Base-by-base conservation (phyloP, 2,888 invertebrate species). In the Lasioglossum figueresi region DNA sequence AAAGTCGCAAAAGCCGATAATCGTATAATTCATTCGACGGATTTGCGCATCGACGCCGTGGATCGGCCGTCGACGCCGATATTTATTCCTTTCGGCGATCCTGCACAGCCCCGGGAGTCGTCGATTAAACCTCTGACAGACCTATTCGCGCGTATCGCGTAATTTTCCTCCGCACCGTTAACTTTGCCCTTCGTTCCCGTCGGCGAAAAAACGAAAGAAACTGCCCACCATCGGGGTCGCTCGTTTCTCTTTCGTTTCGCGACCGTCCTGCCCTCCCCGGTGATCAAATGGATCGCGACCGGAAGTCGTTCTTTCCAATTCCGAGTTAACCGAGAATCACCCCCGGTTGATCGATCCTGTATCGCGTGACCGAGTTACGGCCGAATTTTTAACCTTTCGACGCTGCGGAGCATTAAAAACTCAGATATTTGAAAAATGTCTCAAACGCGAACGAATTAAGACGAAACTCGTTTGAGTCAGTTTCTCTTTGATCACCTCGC, bases 1-100 rank as follows among this genome's bases (percentile, higher is more conserved):
- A 74, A 43, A 37, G 40, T 59, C 76, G 76, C 76, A 63, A 43
- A 82, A 63, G 80, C 85, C 90, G 83, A 87, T 88, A 88, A 90
- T 88, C 84, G 82, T 78, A 76, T 89, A 88, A 89, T 89, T 87
- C 87, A 88, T 83, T 76, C 68, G 73, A 68, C 68, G 86, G 83
- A 90, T 85, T 88, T 79, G 76, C 75, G 16, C 78, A 40, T 63
- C 75, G 40, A 48, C 59, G 76, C 68, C 59, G 77, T 48, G 40
- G 66, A 48, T 31, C 68, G 23, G 16, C n/a, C 78, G 52, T 63
- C 75, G 40, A 48, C 59, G 68, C 68, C 59, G 80, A 80, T 80
- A 80, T 84, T 85, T 84, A 84, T 85, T 79, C 70, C 76, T 77
- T 84, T 84, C 70, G 31, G 19, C 19, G 68, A 37, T 23, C 12